Evolutionary conservation across 2,888 invertebrate species (phyloP), one percentile per base, ranked within the genome.

Genomic region (Patella caerulea): DNA sequence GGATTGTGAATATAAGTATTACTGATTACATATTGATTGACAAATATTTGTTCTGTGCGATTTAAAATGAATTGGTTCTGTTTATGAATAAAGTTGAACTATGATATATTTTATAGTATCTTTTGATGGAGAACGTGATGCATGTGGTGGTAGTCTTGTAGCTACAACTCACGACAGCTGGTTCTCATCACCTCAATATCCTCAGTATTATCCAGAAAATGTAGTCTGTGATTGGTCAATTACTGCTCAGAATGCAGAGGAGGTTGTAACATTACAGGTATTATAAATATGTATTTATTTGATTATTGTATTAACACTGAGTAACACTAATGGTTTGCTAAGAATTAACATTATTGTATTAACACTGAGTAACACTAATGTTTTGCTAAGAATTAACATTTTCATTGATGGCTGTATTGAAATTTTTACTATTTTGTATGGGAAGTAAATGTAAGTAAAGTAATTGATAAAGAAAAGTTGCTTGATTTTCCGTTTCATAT

Each of bases 201-300:
- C 85, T 15, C 59, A 74, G 45, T 53, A 72, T 19, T 85, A 85
- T 74, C 80, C 81, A 17, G 80, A 81, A 29, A 86, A 84, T 69
- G 79, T 86, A 34, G 80, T 86, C 56, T 87, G 85, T 81, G 82
- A 83, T 55, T 88, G 88, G 88, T 75, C 81, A 19, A 84, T 88
- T 56, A 77, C 78, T 14, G 78, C 84, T 55, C 76, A 75, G n/a
- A 74, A 78, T n/a, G 17, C 71, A 24, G 34, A 69, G 15, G 78
- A 81, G 34, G 73, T 86, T 52, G 76, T 87, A 75, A 83, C 83
- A 34, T 69, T 87, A 24, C 85, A 87, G 84, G 87, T 87, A 79
- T 54, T 45, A 45, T 45, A 45, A 45, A 45, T 45, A 45, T 45
- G 5, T 45, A 45, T 45, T 45, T 45, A 45, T 45, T 5, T 45